A percentile compares a stretch with the other conserved stretches of the same genome.
Evolutionary conservation across 2,113 vertebrate species (phyloP).

Genomic region (Anser brachyrhynchus): DNA sequence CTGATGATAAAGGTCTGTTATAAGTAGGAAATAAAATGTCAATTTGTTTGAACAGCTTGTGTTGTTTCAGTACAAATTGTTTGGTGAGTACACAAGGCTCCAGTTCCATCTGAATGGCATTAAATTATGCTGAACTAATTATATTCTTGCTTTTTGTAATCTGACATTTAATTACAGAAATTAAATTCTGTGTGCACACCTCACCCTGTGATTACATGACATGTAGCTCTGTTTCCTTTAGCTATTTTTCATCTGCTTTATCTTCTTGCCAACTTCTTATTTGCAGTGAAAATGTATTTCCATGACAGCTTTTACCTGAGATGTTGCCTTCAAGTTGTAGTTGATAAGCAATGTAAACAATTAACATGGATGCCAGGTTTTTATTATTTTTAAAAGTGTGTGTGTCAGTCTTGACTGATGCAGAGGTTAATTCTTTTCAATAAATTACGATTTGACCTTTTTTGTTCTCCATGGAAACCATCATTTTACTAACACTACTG

Average conservation of each 20-base stretch:
- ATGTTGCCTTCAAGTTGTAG: conserved; percentile 52
- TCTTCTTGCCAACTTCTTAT: conserved; percentile 60
- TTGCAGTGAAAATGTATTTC: conserved; percentile 50
- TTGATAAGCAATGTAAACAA: conserved; percentile 67
- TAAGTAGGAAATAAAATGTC: conserved; percentile 78
- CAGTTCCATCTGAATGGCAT: conserved; percentile 78
- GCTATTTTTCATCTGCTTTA: conserved; percentile 58
- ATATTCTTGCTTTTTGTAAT: conserved; percentile 77
- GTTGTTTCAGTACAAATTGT: conserved; percentile 78
- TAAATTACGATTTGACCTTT: conserved; percentile 59
- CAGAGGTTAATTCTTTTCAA: conserved; percentile 14
- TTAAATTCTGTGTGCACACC: conserved; percentile 20
- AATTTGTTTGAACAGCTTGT: conserved; percentile 82
- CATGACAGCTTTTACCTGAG: conserved; percentile 55
- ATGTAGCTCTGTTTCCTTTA: conserved; percentile 50
- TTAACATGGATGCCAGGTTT: conserved; percentile 42
- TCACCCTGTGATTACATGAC: conserved; percentile 46
- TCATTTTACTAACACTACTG: not conserved
- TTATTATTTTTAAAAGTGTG: not conserved
- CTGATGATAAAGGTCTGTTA: conserved; percentile 71
- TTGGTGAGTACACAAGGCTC: conserved; percentile 77
- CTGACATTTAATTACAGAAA: conserved; percentile 79
- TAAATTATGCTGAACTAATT: conserved; percentile 78
- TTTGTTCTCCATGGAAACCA: conserved; percentile 74
- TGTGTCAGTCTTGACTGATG: conserved; percentile 31